Base-by-base conservation (phyloP, 2,113 vertebrate genomes). In the Delphinus delphis region DNA sequence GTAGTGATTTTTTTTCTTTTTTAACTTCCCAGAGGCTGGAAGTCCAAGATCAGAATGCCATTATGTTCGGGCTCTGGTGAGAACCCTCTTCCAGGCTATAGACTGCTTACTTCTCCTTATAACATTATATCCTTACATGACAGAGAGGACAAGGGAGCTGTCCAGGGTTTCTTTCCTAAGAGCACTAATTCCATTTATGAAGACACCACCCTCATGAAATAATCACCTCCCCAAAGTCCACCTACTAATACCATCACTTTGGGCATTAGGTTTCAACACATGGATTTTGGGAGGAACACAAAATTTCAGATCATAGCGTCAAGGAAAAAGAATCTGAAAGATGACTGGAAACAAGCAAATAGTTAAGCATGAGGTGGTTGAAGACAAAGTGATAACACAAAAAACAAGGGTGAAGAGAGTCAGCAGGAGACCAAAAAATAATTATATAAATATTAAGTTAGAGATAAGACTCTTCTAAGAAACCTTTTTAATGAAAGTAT, bases 41-140 rank as follows among this genome's bases (percentile, higher is more conserved):
- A 53, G 14, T 73, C 68, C 68, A 36, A 41, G 8, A 41, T 9
- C 21, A 41, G 41, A 17, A 82, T 50, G 23, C 1, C 9, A 50
- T 23, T 26, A n/a, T 44, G 8, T 3, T 74, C 0, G 0, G 26
- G 9, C 20, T 41, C 9, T 65, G 10, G 21, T 33, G 55, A 82
- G 26, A n/a, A 25, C 33, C 31, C 71, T 23, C 11, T 53, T 63
- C 17, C 15, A 7, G 44, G 44, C 50, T 65, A 5, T 36, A 21
- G 36, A 68, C 3, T 60, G 23, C 55, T 53, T 7, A 41, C 68
- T 63, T 73, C 9, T 21, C 18, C 26, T 65, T 77, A 50, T 47
- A 73, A 63, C 65, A 14, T 94, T 88, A n/a, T 44, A 81, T 73
- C 65, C 14, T 94, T 88, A n/a, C n/a, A 25, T 33, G 93, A 36